Conservation (phyloP, 2,888 invertebrate species). For the Cataglyphis albicans region DNA sequence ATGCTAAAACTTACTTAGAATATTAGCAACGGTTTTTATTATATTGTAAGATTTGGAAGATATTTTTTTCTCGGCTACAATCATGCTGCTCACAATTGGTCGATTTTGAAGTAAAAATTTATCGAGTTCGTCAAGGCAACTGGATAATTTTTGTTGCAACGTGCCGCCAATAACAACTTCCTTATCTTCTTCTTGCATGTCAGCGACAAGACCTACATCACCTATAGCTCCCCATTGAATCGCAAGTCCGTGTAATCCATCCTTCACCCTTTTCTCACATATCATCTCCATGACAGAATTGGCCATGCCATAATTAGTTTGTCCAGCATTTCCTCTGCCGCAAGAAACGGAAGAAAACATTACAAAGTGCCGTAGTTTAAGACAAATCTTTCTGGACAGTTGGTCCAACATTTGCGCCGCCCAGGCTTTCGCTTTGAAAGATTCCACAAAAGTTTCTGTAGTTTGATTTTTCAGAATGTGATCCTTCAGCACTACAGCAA, state of each 20-base stretch:
- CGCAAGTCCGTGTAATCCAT: conserved; percentile 23
- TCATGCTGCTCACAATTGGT: conserved; percentile 88
- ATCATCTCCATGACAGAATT: conserved; percentile 91
- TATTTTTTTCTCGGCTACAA: background rate
- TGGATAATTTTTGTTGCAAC: conserved; percentile 88
- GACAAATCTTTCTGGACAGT: conserved; percentile 86
- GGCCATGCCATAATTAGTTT: conserved; percentile 89
- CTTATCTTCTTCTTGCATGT: conserved; percentile 4
- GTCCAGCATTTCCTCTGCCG: conserved; percentile 89
- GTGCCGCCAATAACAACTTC: conserved; percentile 85
- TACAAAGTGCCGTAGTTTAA: conserved; percentile 87
- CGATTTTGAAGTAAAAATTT: conserved; percentile 87
- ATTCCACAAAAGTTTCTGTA: conserved; percentile 86
- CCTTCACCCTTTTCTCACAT: conserved; percentile 48
- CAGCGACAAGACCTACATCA: conserved; percentile 6
- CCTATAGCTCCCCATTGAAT: conserved; percentile 20
- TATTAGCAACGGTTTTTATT: conserved; percentile 91
- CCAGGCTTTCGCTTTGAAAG: conserved; percentile 87
- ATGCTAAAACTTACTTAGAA: conserved; percentile 81
- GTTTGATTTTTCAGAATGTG: conserved; percentile 87
- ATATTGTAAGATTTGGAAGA: conserved; percentile 89
- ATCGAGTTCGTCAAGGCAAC: conserved; percentile 89
- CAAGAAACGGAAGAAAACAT: conserved; percentile 89
- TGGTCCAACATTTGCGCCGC: conserved; percentile 88
- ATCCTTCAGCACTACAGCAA: conserved; percentile 88